Evolutionary conservation across 2,888 invertebrate species (phyloP).

Genomic region (Andricus curvator): DNA sequence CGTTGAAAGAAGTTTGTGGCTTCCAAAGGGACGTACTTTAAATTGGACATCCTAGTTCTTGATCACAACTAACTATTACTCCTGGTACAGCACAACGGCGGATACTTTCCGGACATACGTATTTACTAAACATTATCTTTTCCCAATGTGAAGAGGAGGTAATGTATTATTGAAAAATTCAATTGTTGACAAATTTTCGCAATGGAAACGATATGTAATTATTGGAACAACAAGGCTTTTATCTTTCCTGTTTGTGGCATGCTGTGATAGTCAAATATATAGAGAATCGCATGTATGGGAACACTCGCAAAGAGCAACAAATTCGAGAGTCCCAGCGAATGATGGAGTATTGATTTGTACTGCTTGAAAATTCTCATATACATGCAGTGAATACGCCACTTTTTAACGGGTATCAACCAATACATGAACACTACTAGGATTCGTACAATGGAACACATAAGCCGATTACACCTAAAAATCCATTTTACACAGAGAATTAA

Average conservation of each 20-base stretch:
- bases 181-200: too few relatives aligned
- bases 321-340: neutral
- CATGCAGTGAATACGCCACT: neutral
- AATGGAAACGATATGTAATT: too few relatives aligned
- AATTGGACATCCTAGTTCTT: too few relatives aligned
- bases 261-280: neutral
- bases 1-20: too few relatives aligned
- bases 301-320: neutral
- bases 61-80: too few relatives aligned
- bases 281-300: neutral
- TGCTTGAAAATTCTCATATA: neutral
- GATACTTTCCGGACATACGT: too few relatives aligned
- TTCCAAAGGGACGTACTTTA: too few relatives aligned
- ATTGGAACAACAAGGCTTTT: too few relatives aligned
- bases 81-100: too few relatives aligned
- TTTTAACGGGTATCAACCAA: neutral
- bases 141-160: too few relatives aligned
- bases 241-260: neutral
- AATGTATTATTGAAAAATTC: too few relatives aligned
- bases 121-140: too few relatives aligned
- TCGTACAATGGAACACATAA: neutral
- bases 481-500: conserved; percentile 6
- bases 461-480: conserved; percentile 23
- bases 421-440: neutral
- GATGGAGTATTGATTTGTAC: neutral